Conservation (phyloP, 2,113 vertebrate genomes). For the Hucho hucho region DNA sequence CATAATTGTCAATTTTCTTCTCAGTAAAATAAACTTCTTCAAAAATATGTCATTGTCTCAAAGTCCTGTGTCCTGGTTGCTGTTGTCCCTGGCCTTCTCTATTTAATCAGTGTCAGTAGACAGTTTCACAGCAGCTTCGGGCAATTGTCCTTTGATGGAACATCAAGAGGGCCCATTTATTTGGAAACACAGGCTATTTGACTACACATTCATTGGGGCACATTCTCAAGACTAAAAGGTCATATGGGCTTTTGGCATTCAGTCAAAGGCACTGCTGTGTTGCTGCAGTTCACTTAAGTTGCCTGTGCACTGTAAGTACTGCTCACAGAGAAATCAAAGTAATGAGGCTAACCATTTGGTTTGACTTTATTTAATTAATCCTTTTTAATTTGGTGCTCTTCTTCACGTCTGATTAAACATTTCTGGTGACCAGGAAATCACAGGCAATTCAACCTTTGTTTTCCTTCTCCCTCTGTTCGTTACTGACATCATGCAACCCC, state of each 20-base stretch:
- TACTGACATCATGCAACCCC: slow-evolving; percentile 36
- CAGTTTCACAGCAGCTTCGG: slow-evolving; percentile 16
- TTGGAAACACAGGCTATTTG: slow-evolving; percentile 32
- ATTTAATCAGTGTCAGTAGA: slow-evolving; percentile 25
- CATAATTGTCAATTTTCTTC: background rate
- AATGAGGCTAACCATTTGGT: background rate
- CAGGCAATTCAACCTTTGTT: slow-evolving; percentile 15
- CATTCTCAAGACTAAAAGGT: slow-evolving; percentile 60
- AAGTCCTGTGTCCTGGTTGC: slow-evolving; percentile 2
- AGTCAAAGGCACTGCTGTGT: slow-evolving; percentile 44
- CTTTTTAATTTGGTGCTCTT: slow-evolving; percentile 27
- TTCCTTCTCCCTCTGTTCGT: background rate
- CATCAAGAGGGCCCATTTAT: slow-evolving; percentile 5
- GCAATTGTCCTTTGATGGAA: slow-evolving; percentile 35
- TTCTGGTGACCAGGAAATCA: slow-evolving; percentile 16
- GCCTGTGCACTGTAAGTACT: slow-evolving; percentile 30
- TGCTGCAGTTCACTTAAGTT: slow-evolving; percentile 29
- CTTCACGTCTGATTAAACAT: slow-evolving; percentile 18
- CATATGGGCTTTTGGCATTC: slow-evolving; percentile 55
- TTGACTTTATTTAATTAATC: slow-evolving; percentile 13
- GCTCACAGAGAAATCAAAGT: slow-evolving; percentile 16
- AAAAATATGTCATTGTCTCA: background rate
- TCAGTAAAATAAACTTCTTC: slow-evolving; percentile 1
- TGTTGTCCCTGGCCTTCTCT: slow-evolving; percentile 13
- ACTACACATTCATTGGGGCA: slow-evolving; percentile 44